These are phyloP conservation scores for Orchesella flavescens DNA, from an alignment of 2,888 invertebrate genomes.

Conservation along the genomic window DNA sequence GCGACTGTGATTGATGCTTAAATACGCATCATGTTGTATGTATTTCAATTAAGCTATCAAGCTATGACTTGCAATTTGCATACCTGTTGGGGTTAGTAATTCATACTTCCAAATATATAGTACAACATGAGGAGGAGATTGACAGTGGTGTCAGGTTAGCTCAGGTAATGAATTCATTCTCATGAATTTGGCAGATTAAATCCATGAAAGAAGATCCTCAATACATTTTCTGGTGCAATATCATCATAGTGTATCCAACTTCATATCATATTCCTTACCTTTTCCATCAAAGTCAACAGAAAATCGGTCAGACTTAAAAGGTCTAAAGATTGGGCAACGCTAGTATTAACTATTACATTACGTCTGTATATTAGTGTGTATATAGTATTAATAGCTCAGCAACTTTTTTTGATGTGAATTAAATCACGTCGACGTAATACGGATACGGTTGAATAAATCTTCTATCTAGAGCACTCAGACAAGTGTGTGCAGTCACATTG, in stretches of 20 bases:
- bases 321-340: neutral
- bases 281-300: neutral
- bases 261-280: neutral
- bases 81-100: neutral
- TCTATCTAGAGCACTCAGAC: too few species aligned
- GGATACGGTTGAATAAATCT: too few species aligned
- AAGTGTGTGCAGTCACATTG: too few species aligned
- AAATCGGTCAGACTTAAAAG: neutral
- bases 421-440: too few species aligned
- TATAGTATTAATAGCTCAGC: too few species aligned
- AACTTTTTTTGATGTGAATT: too few species aligned
- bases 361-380: too few species aligned
- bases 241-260: constrained; percentile 21
- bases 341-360: too few species aligned
- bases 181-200: constrained; percentile 43
- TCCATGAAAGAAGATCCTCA: constrained; percentile 22
- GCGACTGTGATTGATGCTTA: constrained; percentile 14
- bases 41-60: neutral
- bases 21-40: neutral
- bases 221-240: constrained; percentile 13
- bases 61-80: neutral
- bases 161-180: constrained; percentile 44
- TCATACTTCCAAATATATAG: neutral
- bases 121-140: neutral
- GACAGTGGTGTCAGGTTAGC: neutral